A percentile compares a stretch with the other conserved stretches of the same genome.
phyloP scores from a whole-genome alignment of 2,797 vertebrate species.

The Melanotaenia boesemani region DNA sequence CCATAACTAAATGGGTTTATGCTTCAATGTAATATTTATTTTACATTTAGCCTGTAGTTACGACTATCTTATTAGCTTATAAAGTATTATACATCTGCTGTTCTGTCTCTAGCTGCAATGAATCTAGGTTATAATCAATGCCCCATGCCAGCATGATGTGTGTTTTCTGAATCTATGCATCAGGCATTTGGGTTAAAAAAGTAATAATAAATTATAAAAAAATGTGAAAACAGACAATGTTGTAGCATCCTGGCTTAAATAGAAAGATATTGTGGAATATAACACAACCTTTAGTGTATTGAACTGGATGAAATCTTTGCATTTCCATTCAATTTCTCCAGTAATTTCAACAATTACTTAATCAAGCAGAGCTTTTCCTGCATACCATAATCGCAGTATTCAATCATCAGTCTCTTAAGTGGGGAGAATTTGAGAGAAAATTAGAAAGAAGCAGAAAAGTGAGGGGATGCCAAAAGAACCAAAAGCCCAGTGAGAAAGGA shows the following conservation, averaged over 20 bases:
- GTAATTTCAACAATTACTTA: constrained; percentile 9
- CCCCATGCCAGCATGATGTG: background rate
- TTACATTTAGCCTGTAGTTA: constrained; percentile 2
- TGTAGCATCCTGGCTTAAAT: constrained; percentile 6
- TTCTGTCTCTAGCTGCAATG: constrained; percentile 24
- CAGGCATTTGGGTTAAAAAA: constrained; percentile 1
- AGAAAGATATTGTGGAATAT: background rate
- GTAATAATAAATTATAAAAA: background rate
- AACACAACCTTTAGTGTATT: background rate
- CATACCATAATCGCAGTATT: constrained; percentile 14
- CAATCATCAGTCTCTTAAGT: constrained; percentile 18
- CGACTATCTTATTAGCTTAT: constrained; percentile 19
- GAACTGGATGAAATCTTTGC: background rate
- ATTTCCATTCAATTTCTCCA: constrained; percentile 8
- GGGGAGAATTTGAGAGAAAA: constrained; percentile 16
- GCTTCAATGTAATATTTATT: constrained; percentile 17
- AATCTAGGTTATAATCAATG: constrained; percentile 52
- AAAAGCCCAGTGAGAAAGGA: constrained; percentile 36
- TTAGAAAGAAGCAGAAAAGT: constrained; percentile 33
- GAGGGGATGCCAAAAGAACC: constrained; percentile 34
- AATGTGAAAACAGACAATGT: constrained; percentile 5
- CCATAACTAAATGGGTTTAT: constrained; percentile 5
- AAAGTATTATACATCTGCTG: constrained; percentile 6
- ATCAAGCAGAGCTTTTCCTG: constrained; percentile 23
- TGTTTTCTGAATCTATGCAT: constrained; percentile 31